Evolutionary conservation across 2,888 invertebrate genomes (phyloP).

Genomic region (Eupithecia subfuscata): DNA sequence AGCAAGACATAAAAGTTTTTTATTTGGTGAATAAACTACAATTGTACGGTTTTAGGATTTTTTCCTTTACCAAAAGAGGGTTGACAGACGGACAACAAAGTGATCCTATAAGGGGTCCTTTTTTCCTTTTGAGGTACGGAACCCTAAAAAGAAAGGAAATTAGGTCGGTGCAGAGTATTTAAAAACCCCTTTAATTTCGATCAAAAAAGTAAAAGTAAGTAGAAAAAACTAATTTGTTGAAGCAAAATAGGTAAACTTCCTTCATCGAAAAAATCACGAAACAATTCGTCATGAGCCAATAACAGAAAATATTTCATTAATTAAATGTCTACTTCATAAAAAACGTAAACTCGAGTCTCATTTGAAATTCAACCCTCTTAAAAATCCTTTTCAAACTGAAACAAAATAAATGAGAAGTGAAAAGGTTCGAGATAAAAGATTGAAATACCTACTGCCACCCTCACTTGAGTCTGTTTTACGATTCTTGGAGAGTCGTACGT

Average conservation of each 20-base stretch:
- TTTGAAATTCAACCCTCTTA: conserved; percentile 16
- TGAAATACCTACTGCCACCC: conserved; percentile 34
- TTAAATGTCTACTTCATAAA: background rate
- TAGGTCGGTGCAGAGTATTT: background rate
- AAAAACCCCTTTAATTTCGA: background rate
- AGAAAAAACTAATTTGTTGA: background rate
- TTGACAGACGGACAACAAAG: too few relatives aligned
- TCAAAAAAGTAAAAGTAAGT: too few relatives aligned
- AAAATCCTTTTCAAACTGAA: conserved; percentile 9
- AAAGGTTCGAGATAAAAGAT: conserved; percentile 37
- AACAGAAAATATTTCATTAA: conserved; percentile 4
- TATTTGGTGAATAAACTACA: too few relatives aligned
- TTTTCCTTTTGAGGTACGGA: too few relatives aligned
- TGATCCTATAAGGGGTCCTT: too few relatives aligned
- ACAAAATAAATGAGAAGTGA: conserved; percentile 21
- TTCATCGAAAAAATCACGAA: background rate
- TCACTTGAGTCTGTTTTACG: conserved; percentile 35
- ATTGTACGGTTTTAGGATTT: too few relatives aligned
- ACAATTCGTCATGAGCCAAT: background rate
- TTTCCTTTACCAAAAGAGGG: too few relatives aligned
- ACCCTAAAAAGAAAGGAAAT: too few relatives aligned
- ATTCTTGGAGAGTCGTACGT: conserved; percentile 24
- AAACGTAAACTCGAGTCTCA: background rate
- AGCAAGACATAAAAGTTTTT: too few relatives aligned
- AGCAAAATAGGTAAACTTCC: background rate